A percentile compares a stretch with the other conserved stretches of the same genome.
phyloP scores from a whole-genome alignment of 2,113 vertebrate genomes.

The Ptilonorhynchus violaceus region DNA sequence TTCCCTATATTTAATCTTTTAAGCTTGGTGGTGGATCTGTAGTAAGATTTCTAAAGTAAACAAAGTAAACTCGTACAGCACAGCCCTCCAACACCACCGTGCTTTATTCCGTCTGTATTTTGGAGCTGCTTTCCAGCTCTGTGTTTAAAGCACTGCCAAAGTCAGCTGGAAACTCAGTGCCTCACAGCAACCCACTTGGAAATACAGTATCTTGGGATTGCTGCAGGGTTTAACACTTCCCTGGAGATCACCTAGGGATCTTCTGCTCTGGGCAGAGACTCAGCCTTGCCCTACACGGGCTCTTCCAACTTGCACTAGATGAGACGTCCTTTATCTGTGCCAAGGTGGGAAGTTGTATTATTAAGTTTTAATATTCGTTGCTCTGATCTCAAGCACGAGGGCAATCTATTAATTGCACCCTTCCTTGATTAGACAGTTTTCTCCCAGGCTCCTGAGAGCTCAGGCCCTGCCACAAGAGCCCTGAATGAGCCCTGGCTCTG shows the following conservation, averaged over 20 bases:
- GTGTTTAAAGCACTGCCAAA: fast-evolving
- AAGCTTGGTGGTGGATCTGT: not conserved
- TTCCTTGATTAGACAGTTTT: not conserved
- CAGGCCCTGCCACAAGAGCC: not conserved
- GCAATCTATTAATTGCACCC: not conserved
- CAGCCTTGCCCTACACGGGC: not conserved
- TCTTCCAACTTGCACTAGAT: not conserved
- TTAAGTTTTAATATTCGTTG: not conserved
- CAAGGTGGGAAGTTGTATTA: not conserved
- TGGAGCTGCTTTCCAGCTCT: not conserved
- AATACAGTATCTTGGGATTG: not conserved
- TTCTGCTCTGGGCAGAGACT: not conserved
- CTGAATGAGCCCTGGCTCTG: not conserved
- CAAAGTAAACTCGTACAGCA: not conserved
- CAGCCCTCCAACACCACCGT: not conserved
- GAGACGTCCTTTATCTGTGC: not conserved
- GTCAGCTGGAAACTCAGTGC: not conserved
- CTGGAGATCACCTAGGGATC: not conserved
- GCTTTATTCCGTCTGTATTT: not conserved
- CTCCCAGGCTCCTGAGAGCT: not conserved
- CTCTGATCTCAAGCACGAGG: not conserved
- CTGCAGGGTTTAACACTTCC: not conserved
- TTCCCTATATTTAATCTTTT: not conserved
- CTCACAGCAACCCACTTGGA: not conserved
- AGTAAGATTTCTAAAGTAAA: not conserved